Conservation (phyloP, 2,797 vertebrate genomes). For the Botia kubotai region DNA sequence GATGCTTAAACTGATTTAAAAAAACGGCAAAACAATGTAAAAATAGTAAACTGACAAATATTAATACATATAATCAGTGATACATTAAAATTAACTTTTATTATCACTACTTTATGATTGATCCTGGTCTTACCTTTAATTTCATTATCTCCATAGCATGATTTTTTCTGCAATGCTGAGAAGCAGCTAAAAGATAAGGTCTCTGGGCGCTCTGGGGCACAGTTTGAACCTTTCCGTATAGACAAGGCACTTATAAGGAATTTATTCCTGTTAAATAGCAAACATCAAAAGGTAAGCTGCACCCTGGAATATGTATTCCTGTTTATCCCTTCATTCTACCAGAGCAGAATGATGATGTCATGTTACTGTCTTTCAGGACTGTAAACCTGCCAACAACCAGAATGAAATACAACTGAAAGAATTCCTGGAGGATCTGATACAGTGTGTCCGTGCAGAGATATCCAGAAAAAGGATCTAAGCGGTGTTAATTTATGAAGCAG, state of each 20-base stretch:
- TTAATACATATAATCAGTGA: no score
- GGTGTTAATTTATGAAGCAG: constrained; percentile 35
- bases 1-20: no score
- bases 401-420: rapidly evolving
- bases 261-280: neutral
- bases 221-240: rapidly evolving
- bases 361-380: constrained; percentile 27
- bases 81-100: no score
- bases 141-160: constrained; percentile 51
- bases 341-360: neutral
- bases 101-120: no score
- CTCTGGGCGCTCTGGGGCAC: neutral
- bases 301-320: neutral
- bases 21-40: no score
- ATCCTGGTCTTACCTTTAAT: neutral
- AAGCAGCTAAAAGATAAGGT: neutral
- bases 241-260: neutral
- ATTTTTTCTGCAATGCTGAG: constrained; percentile 70
- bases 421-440: rapidly evolving
- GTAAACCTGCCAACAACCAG: rapidly evolving
- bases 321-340: neutral
- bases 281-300: constrained; percentile 12
- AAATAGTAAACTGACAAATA: no score
- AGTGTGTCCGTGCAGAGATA: neutral
- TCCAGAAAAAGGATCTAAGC: neutral